Percentiles rank a stretch among this genome's conserved stretches.
Evolutionary conservation across 2,888 invertebrate genomes (phyloP).

Genomic region (Petrophora chlorosata): DNA sequence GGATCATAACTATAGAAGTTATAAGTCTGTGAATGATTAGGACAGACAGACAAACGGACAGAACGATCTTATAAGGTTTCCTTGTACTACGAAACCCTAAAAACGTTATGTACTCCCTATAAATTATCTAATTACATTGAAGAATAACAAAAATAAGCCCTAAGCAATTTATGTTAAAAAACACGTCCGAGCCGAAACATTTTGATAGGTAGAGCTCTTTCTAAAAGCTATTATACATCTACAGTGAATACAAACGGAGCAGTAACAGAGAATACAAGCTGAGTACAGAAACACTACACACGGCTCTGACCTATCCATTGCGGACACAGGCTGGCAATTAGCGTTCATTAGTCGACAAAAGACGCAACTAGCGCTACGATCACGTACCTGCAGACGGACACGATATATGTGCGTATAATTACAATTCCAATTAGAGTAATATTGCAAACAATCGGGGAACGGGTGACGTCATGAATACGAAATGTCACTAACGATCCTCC

Average conservation of each 20-base stretch:
- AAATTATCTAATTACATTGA: too few species aligned
- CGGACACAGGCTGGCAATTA: constrained; percentile 16
- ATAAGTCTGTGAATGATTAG: too few species aligned
- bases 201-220: background rate
- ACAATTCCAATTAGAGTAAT: constrained; percentile 83
- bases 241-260: background rate
- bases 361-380: constrained; percentile 44
- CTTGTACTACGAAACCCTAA: too few species aligned
- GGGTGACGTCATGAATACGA: constrained; percentile 82
- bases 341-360: constrained; percentile 33
- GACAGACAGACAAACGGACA: too few species aligned
- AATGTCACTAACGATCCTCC: constrained; percentile 81
- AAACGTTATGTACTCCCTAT: too few species aligned
- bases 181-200: too few species aligned
- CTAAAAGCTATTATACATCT: background rate
- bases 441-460: constrained; percentile 82
- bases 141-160: too few species aligned
- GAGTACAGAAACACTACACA: background rate
- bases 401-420: constrained; percentile 74
- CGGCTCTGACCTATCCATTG: constrained; percentile 8
- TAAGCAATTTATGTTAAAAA: too few species aligned
- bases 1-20: too few species aligned
- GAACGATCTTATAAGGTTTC: too few species aligned
- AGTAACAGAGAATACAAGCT: background rate
- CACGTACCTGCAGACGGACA: constrained; percentile 57